Conservation (phyloP, 2,797 vertebrate genomes). For the Schizopygopsis pylzovi region DNA sequence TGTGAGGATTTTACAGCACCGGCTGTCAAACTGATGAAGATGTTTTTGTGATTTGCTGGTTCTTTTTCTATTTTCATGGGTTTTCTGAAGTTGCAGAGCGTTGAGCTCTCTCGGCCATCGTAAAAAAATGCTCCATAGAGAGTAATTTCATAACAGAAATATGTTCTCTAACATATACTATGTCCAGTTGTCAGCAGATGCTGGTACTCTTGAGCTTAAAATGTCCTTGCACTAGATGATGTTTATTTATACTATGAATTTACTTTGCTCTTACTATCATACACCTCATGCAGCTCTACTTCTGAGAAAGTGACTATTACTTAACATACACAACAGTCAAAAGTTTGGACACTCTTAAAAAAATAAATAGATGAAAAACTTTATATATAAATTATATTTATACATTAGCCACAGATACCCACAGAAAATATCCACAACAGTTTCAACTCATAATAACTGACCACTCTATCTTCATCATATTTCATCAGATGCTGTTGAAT, state of each 20-base stretch:
- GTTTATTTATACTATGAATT: background rate
- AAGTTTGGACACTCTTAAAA: background rate
- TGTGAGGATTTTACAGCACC: no score
- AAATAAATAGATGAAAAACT: background rate
- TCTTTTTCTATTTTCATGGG: no score
- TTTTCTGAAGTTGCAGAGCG: no score
- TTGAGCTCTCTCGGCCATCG: no score
- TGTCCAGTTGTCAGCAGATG: background rate
- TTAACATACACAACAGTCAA: slow-evolving; percentile 1
- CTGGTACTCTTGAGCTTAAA: background rate
- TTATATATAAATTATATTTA: background rate
- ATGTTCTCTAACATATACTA: slow-evolving; percentile 11
- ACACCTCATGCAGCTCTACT: background rate
- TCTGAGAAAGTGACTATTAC: background rate
- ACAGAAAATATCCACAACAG: slow-evolving; percentile 46
- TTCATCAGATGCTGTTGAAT: slow-evolving; percentile 34
- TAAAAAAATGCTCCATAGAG: slow-evolving; percentile 59
- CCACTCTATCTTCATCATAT: slow-evolving; percentile 18
- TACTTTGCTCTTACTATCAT: slow-evolving; percentile 20
- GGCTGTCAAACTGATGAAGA: no score
- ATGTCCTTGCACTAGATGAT: background rate
- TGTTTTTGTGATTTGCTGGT: no score
- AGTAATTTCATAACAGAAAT: slow-evolving; percentile 58
- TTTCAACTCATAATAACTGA: slow-evolving; percentile 21
- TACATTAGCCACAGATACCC: slow-evolving; percentile 16